phyloP scores from a whole-genome alignment of 2,797 vertebrate species.

The Trachurus trachurus region DNA sequence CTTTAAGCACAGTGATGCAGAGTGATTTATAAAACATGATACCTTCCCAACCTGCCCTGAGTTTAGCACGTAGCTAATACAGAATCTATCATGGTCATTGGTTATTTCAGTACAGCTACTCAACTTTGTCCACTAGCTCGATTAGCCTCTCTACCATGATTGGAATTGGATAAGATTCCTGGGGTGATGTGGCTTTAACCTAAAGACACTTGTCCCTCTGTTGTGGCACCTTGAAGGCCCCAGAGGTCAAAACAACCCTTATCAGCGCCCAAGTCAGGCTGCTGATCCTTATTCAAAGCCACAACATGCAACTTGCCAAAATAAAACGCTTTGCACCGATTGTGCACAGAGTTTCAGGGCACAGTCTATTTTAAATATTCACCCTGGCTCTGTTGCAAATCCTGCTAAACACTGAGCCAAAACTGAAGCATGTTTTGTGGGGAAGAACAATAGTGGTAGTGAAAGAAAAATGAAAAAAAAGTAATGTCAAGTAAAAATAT shows the following conservation, averaged over 20 bases:
- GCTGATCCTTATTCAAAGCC: constrained; percentile 77
- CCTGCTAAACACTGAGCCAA: neutral
- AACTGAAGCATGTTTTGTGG: constrained; percentile 13
- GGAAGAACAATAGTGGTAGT: neutral
- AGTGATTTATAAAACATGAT: constrained; percentile 56
- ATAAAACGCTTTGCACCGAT: constrained; percentile 57
- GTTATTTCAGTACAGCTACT: constrained; percentile 63
- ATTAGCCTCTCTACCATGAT: constrained; percentile 69
- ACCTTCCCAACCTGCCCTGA: constrained; percentile 41
- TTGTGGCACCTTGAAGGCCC: constrained; percentile 46
- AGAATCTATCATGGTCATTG: constrained; percentile 52
- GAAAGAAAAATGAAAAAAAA: neutral
- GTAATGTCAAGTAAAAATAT: constrained; percentile 12
- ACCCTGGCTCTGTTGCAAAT: constrained; percentile 30
- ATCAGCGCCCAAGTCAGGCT: constrained; percentile 17
- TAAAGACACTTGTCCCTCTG: constrained; percentile 43
- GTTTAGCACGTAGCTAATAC: constrained; percentile 59
- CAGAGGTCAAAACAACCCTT: constrained; percentile 70
- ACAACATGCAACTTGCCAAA: constrained; percentile 67
- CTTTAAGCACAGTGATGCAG: constrained; percentile 2
- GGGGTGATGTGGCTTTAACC: constrained; percentile 29
- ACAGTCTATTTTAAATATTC: constrained; percentile 49
- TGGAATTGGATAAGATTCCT: constrained; percentile 48
- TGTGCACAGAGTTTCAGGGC: constrained; percentile 44
- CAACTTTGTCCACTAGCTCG: constrained; percentile 51